phyloP scores from a whole-genome alignment of 2,797 vertebrate genomes.

The Sardinella longiceps region DNA sequence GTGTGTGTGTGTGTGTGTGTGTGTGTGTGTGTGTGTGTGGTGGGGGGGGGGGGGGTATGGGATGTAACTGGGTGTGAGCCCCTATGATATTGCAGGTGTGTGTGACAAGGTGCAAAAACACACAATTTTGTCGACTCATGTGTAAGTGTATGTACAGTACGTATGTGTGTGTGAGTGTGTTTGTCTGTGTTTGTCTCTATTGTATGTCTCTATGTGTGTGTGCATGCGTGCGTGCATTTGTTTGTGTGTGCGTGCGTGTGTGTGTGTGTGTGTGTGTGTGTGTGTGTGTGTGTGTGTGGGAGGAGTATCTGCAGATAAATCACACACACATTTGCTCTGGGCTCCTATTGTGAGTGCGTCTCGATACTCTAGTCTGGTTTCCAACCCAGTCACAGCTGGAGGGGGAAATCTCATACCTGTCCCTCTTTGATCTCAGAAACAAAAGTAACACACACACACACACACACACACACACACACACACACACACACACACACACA shows the following conservation, averaged over 20 bases:
- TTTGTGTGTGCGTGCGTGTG: too few relatives aligned
- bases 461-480: neutral
- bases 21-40: neutral
- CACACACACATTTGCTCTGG: neutral
- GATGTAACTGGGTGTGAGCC: neutral
- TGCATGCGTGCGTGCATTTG: neutral
- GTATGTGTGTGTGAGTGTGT: neutral
- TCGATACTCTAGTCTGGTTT: neutral
- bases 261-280: too few relatives aligned
- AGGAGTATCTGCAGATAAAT: neutral
- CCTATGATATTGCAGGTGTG: neutral
- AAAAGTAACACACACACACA: neutral
- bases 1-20: neutral
- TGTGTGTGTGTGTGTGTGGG: too few relatives aligned
- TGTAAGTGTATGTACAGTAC: too few relatives aligned
- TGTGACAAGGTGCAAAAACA: neutral
- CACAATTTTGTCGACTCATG: too few relatives aligned
- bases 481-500: too few relatives aligned
- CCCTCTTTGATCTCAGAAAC: neutral
- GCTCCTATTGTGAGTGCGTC: neutral
- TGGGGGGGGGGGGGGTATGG: neutral
- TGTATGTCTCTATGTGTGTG: neutral
- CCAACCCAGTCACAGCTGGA: slow-evolving; percentile 1
- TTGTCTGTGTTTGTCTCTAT: neutral
- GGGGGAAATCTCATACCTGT: neutral